Conservation (phyloP, 64 coral and sea anemone species). For the Dendrophyllia cribrosa region DNA sequence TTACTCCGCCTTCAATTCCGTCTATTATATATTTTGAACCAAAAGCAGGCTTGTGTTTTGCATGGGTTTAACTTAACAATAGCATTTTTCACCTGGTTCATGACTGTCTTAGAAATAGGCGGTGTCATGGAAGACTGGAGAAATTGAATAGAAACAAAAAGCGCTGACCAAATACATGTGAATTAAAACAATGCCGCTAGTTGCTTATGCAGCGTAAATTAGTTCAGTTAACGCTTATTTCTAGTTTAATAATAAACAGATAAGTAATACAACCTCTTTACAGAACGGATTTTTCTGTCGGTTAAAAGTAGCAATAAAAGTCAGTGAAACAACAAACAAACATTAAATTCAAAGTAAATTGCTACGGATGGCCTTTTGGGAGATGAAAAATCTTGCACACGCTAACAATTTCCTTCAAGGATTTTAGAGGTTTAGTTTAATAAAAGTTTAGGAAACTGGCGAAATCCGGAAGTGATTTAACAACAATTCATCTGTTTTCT, state of each 20-base stretch:
- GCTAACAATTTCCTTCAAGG: neutral
- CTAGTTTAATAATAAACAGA: neutral
- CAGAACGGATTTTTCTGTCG: neutral
- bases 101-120: neutral
- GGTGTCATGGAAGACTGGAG: neutral
- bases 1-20: neutral
- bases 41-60: neutral
- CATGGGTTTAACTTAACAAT: neutral
- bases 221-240: neutral
- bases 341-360: neutral
- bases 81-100: neutral
- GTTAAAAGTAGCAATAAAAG: neutral
- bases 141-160: slow-evolving; percentile 29
- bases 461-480: slow-evolving; percentile 8
- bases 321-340: slow-evolving; percentile 5
- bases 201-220: slow-evolving; percentile 21
- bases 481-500: neutral
- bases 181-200: slow-evolving; percentile 2
- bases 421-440: neutral
- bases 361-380: neutral
- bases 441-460: neutral
- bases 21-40: neutral
- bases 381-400: neutral
- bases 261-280: neutral
- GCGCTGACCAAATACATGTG: neutral